These are phyloP conservation scores for Luidia sarsii DNA, from an alignment of 53 echinoderm and acorn worm genomes.

Conservation along the genomic window DNA sequence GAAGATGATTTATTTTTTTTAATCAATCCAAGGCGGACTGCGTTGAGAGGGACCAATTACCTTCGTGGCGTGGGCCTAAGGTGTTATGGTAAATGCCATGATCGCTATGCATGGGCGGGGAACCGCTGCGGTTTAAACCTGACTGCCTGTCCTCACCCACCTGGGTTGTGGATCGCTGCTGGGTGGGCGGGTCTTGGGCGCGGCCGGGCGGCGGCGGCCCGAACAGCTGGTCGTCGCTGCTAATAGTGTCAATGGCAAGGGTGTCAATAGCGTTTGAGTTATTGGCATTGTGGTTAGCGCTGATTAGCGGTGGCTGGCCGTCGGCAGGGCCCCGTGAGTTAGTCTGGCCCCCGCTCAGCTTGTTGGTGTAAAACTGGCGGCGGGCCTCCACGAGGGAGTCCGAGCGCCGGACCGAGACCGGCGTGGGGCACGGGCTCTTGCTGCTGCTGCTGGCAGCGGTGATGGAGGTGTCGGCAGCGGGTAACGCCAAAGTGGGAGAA, in stretches of 20 bases:
- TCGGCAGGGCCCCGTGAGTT: slow-evolving; percentile 58
- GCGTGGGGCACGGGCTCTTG: slow-evolving; percentile 33
- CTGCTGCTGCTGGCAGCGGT: slow-evolving; percentile 40
- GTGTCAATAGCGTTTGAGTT: slow-evolving; percentile 77
- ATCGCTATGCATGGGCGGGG: slow-evolving; percentile 59
- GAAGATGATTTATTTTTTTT: too few species aligned
- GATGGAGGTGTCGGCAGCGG: slow-evolving; percentile 35
- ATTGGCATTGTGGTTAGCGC: slow-evolving; percentile 90
- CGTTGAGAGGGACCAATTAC: slow-evolving; percentile 31
- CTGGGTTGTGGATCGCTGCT: slow-evolving; percentile 77
- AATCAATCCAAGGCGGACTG: not conserved
- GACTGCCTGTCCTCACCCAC: slow-evolving; percentile 67
- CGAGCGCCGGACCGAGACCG: slow-evolving; percentile 39
- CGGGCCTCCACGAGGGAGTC: slow-evolving; percentile 97
- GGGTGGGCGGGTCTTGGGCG: slow-evolving; percentile 59
- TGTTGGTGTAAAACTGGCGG: slow-evolving; percentile 95
- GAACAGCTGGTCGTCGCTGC: slow-evolving; percentile 35
- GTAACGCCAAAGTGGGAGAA: slow-evolving; percentile 62
- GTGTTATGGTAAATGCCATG: slow-evolving; percentile 55
- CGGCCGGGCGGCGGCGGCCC: slow-evolving; percentile 35
- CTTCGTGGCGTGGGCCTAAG: slow-evolving; percentile 42
- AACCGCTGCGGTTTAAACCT: slow-evolving; percentile 44
- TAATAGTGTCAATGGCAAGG: slow-evolving; percentile 68
- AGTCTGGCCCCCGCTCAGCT: slow-evolving; percentile 76
- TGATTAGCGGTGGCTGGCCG: slow-evolving; percentile 62